These are phyloP conservation scores for Pangasianodon hypophthalmus DNA, from an alignment of 2,113 vertebrate species.

Conservation along the genomic window DNA sequence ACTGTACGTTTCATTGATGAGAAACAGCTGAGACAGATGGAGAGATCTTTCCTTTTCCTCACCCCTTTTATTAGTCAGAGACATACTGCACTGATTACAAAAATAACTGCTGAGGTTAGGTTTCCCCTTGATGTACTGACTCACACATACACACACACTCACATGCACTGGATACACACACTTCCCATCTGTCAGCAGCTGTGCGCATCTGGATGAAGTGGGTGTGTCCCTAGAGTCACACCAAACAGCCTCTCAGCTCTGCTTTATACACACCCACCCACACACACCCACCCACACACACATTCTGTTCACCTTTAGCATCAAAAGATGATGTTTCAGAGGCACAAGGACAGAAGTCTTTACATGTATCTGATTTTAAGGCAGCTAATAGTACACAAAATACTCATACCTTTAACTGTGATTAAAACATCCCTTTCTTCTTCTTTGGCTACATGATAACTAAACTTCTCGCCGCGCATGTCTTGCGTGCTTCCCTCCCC, in stretches of 20 bases:
- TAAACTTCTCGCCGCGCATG: not conserved
- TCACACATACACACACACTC: constrained; percentile 6
- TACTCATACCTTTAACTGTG: not conserved
- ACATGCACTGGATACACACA: not conserved
- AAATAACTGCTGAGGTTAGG: not conserved
- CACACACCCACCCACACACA: not conserved
- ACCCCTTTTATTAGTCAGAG: not conserved
- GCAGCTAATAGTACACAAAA: not conserved
- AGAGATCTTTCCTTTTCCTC: not conserved
- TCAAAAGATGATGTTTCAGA: not conserved
- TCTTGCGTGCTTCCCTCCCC: not conserved
- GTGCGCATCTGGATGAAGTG: constrained; percentile 10
- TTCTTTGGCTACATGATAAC: not conserved
- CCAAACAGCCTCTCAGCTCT: not conserved
- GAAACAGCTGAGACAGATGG: not conserved
- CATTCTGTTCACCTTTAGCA: not conserved
- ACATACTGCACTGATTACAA: constrained; percentile 7
- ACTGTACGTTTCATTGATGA: not conserved
- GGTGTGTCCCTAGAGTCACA: constrained; percentile 6
- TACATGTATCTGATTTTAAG: not conserved
- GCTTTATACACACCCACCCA: not conserved
- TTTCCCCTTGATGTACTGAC: constrained; percentile 1
- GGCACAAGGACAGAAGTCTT: not conserved
- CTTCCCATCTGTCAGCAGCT: not conserved
- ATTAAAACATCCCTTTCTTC: not conserved